Evolutionary conservation across 2,888 invertebrate species (phyloP), one percentile per base, ranked within the genome.

Genomic region (Pterostichus niger): DNA sequence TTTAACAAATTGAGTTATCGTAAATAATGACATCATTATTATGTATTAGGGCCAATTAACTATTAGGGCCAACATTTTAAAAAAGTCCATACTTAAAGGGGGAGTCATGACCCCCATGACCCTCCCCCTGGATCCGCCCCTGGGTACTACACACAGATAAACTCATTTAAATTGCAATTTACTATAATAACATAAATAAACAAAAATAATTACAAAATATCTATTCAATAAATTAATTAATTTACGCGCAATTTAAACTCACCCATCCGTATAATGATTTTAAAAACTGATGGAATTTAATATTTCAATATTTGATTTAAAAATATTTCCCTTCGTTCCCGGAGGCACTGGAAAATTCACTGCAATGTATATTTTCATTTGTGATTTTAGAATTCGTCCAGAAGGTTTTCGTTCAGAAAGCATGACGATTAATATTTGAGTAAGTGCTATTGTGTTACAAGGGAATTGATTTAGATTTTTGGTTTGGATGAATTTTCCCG

Each of bases 221-320:
- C 49, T 56, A 56, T 56, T 10, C 10, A 17, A 56, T 17, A 24
- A 56, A 56, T 56, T 56, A 56, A 56, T 56, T 56, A 56, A 56
- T 56, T 49, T 49, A 56, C 4, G 17, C 15, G 17, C 9, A 56
- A 56, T 56, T 9, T 3, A 56, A 56, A 17, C 17, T 10, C 9
- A 17, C 56, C 9, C 9, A 56, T 6, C 17, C 10, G 64, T 13
- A 33, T 64, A 9, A 64, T 64, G 9, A 64, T 64, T 64, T 64
- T 64, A 64, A 31, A n/a, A 33, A 35, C 40, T 40, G 13, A 64
- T 64, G 24, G 13, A 31, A 35, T 35, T 64, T 64, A 64, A 64
- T 64, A 64, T 64, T 64, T 33, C 31, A 64, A 64, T 64, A 64
- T 64, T 64, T 33, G 40, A 33, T 64, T 35, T 31, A 33, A 64